phyloP scores from a whole-genome alignment of 2,888 invertebrate genomes.

The Margaritifera margaritifera region DNA sequence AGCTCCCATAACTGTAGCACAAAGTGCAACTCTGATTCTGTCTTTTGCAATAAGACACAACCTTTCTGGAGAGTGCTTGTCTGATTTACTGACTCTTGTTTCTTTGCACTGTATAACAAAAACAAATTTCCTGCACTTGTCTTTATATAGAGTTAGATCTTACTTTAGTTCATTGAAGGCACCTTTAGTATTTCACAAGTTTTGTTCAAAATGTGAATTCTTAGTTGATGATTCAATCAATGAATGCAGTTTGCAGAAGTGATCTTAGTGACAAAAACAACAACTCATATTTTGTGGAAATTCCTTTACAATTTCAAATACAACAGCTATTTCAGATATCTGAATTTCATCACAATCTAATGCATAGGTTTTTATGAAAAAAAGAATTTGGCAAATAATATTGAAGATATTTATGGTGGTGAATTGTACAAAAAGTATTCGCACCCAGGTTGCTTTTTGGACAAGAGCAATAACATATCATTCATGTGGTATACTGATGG shows the following conservation, averaged over 20 bases:
- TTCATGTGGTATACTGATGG: constrained; percentile 32
- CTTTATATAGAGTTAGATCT: constrained; percentile 20
- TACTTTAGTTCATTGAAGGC: constrained; percentile 21
- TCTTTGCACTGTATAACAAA: constrained; percentile 18
- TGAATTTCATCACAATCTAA: constrained; percentile 17
- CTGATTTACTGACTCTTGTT: constrained; percentile 22
- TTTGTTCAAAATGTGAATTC: constrained; percentile 23
- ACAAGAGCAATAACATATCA: constrained; percentile 12
- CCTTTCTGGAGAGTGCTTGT: constrained; percentile 26
- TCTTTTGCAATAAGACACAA: constrained; percentile 22
- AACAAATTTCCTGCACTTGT: constrained; percentile 13
- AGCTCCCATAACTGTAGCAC: constrained; percentile 13
- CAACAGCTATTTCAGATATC: constrained; percentile 16
- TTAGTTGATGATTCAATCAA: not conserved
- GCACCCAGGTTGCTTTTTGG: constrained; percentile 11
- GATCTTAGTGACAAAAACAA: constrained; percentile 10
- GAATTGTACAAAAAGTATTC: constrained; percentile 16
- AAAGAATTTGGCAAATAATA: constrained; percentile 13
- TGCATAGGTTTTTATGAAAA: constrained; percentile 11
- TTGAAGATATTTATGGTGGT: constrained; percentile 32
- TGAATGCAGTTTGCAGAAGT: constrained; percentile 12
- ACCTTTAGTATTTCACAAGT: constrained; percentile 18
- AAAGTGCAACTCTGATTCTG: constrained; percentile 24
- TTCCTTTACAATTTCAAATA: constrained; percentile 22
- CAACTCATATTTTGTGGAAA: constrained; percentile 28